Conservation (phyloP, 2,797 vertebrate genomes). For the Tokudaia muenninki region DNA sequence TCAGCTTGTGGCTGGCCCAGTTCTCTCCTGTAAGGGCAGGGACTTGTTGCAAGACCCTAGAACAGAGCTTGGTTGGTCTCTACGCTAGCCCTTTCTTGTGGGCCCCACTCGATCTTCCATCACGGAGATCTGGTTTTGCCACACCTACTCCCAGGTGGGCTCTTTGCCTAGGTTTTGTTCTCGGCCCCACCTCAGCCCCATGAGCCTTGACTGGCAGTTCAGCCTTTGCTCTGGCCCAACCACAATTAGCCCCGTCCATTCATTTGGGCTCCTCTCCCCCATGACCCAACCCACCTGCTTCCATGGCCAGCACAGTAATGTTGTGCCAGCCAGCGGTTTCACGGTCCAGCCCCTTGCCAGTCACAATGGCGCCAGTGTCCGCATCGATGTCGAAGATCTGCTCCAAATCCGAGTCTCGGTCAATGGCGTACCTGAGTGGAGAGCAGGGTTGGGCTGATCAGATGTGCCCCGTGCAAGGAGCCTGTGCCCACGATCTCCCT, state of each 20-base stretch:
- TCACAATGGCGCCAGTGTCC: slow-evolving; percentile 94
- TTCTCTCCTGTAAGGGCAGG: background rate
- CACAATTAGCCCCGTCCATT: background rate
- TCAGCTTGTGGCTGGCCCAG: background rate
- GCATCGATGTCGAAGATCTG: slow-evolving; percentile 97
- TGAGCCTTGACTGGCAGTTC: background rate
- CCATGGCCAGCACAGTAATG: slow-evolving; percentile 96
- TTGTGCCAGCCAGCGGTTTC: slow-evolving; percentile 99
- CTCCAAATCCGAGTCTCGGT: slow-evolving; percentile 93
- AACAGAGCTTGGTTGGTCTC: background rate
- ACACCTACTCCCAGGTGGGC: background rate
- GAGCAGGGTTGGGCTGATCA: background rate
- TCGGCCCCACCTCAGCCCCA: background rate
- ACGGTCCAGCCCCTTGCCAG: slow-evolving; percentile 95
- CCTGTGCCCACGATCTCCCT: background rate
- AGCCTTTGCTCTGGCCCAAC: background rate
- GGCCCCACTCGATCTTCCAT: background rate
- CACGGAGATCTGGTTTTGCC: background rate
- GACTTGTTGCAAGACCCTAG: background rate
- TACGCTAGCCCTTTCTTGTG: background rate
- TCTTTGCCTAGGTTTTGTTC: background rate
- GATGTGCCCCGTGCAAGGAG: background rate
- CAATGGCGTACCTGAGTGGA: slow-evolving; percentile 93
- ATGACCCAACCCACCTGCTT: slow-evolving; percentile 92
- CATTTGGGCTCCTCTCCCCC: background rate